Evolutionary conservation across 92 coral and sea anemone species (phyloP).

Genomic region (Plumapathes pennacea): DNA sequence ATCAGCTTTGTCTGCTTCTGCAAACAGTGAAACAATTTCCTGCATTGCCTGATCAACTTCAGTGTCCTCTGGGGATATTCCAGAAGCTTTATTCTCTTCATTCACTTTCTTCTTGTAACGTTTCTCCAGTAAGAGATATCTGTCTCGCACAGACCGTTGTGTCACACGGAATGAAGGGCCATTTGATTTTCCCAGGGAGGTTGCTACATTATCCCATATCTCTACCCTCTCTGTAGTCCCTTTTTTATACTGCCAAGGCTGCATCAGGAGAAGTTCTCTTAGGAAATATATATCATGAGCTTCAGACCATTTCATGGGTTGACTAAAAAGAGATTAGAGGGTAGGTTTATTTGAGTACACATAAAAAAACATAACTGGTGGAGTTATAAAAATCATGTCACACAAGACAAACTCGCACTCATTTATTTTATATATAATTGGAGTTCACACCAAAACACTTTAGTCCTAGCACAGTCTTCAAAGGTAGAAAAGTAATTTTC

Average conservation of each 20-base stretch:
- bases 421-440: too few relatives aligned
- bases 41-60: constrained; percentile 38
- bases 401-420: too few relatives aligned
- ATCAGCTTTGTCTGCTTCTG: constrained; percentile 24
- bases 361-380: too few relatives aligned
- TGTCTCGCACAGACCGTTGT: too few relatives aligned
- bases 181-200: too few relatives aligned
- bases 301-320: constrained; percentile 58
- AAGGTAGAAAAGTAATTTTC: too few relatives aligned
- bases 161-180: too few relatives aligned
- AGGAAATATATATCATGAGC: constrained; percentile 29
- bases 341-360: too few relatives aligned
- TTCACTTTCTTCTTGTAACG: constrained; percentile 40
- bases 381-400: too few relatives aligned
- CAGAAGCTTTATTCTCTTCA: constrained; percentile 37
- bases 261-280: constrained; percentile 5
- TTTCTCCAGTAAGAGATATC: constrained; percentile 36
- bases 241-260: constrained; percentile 30
- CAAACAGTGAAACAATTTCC: constrained; percentile 39
- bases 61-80: constrained; percentile 37
- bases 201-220: constrained; percentile 20
- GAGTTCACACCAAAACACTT: too few relatives aligned
- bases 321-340: constrained; percentile 28
- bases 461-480: too few relatives aligned
- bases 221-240: constrained; percentile 24